Percentiles rank a stretch among this genome's conserved stretches.
Conservation (phyloP, 2,888 invertebrate species). For the Dorcus hopei region DNA sequence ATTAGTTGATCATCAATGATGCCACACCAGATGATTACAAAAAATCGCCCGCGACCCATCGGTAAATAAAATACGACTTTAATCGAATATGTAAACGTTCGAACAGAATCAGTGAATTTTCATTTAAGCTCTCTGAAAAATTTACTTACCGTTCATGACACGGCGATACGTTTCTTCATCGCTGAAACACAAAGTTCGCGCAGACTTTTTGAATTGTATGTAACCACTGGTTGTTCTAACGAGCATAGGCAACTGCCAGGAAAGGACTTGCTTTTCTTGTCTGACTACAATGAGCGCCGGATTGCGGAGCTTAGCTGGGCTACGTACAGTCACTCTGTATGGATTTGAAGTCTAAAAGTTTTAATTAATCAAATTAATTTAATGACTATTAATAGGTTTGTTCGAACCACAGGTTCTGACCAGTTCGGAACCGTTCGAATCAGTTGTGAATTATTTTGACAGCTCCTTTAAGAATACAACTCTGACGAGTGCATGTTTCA, state of each 20-base stretch:
- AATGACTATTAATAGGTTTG: not conserved
- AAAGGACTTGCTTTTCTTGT: constrained; percentile 58
- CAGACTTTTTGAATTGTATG: constrained; percentile 52
- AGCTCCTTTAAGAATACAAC: no score
- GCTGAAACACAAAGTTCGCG: constrained; percentile 61
- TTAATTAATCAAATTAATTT: not conserved
- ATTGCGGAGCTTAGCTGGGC: constrained; percentile 47
- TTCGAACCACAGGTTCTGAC: no score
- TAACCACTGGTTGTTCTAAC: constrained; percentile 14
- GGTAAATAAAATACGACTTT: no score
- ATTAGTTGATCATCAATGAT: no score
- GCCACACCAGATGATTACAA: no score
- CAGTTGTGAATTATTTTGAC: no score
- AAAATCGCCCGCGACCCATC: no score
- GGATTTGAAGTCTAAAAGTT: constrained; percentile 47
- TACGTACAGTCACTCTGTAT: constrained; percentile 52
- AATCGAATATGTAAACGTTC: no score
- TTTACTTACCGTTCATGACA: not conserved
- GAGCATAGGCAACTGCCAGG: constrained; percentile 32
- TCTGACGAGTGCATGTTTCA: no score
- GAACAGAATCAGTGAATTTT: no score
- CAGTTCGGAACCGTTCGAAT: no score
- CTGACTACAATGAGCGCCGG: constrained; percentile 69
- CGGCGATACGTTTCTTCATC: constrained; percentile 46
- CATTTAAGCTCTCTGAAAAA: no score